Evolutionary conservation across 2,888 invertebrate genomes (phyloP), one percentile per base, ranked within the genome.

Genomic region (Dorcus parallelipipedus): DNA sequence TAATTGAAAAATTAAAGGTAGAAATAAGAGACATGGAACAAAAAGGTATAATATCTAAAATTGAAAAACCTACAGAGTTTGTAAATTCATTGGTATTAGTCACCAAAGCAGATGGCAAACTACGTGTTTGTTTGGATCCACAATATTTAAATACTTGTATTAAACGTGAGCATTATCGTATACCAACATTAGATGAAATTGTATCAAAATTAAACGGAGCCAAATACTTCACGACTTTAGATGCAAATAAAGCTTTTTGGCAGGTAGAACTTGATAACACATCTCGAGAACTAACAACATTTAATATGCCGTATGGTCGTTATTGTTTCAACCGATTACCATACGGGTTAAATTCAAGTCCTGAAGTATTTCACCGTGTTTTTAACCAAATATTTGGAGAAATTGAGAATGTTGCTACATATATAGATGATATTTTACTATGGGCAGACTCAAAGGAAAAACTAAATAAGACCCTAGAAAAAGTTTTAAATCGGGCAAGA

Each of bases 381-480:
- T 68, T 58, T 51, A 43, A 43, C 26, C 52, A 65, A 53, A 59
- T 57, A 20, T 69, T 68, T 60, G 62, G 54, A 7, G 54, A 65
- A 55, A 66, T 68, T 42, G 48, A 60, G 9, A 62, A 59, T 47
- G 57, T 67, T 20, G 50, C 59, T 14, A 62, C 70, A 23, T 70
- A 71, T 58, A 58, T 71, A 43, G 69, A 71, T 51, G 69, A 71
- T 58, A 58, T 70, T 8, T 41, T 69, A 38, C 60, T 69, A n/a
- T 64, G 62, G n/a, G 63, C 62, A 8, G 55, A 60, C 48, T 52
- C 62, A 52, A 51, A 63, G 48, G 58, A 59, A 8, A 58, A 64
- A 49, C 67, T 68, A 62, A 54, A 68, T 49, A 9, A 9, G 58
- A 20, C 60, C 59, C 23, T 54, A 65, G 14, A 61, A 47, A 14